Evolutionary conservation across 1,140 invertebrate genomes (phyloP).

Genomic region (Ceratina japonica): DNA sequence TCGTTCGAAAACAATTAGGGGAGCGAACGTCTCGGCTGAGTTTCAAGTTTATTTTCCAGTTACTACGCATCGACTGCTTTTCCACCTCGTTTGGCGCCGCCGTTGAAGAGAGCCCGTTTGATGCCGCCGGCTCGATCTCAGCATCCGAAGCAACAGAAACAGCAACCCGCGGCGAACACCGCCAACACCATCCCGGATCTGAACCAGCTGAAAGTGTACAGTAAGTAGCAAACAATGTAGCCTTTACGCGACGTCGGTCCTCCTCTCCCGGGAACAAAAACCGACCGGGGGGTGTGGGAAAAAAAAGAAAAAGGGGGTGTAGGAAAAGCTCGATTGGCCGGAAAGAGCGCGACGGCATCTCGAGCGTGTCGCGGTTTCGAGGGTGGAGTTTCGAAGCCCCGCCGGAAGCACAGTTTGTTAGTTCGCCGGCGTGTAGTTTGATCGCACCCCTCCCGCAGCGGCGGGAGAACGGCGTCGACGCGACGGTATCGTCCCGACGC

Average conservation of each 20-base stretch:
- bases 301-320: background rate
- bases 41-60: constrained; percentile 72
- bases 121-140: constrained; percentile 80
- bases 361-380: background rate
- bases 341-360: background rate
- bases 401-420: constrained; percentile 13
- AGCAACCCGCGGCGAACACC: constrained; percentile 65
- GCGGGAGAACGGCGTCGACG: background rate
- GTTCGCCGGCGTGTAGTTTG: background rate
- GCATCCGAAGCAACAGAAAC: constrained; percentile 77
- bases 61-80: constrained; percentile 83
- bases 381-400: background rate
- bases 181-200: constrained; percentile 71
- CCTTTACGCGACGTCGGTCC: background rate
- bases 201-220: constrained; percentile 83
- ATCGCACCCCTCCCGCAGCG: background rate
- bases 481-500: background rate
- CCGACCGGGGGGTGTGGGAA: no score
- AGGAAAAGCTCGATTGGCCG: background rate
- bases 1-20: background rate
- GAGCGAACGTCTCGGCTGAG: background rate
- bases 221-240: constrained; percentile 77
- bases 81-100: constrained; percentile 80
- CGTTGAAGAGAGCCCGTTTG: constrained; percentile 82
- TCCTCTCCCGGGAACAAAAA: background rate